phyloP scores from a whole-genome alignment of 2,797 vertebrate species.

The Eulemur rubriventer region DNA sequence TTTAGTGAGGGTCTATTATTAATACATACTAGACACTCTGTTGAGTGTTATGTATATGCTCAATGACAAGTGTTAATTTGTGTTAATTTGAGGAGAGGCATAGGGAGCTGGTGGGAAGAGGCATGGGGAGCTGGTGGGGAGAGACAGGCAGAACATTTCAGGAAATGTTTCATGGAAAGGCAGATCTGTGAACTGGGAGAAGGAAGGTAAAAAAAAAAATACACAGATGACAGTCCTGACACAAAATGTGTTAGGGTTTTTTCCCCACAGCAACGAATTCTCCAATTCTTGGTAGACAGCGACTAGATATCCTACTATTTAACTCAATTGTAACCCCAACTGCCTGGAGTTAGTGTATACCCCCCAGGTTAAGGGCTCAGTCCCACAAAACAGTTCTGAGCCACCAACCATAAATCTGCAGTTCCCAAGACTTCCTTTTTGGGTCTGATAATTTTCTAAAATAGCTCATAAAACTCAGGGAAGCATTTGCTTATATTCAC shows the following conservation, averaged over 20 bases:
- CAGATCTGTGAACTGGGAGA: not conserved
- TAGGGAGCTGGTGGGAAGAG: rapidly evolving
- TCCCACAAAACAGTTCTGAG: not conserved
- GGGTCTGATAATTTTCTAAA: not conserved
- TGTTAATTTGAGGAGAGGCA: not conserved
- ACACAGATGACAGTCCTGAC: not conserved
- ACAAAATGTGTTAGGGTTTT: not conserved
- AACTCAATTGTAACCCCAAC: not conserved
- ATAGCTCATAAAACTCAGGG: not conserved
- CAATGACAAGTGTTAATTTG: not conserved
- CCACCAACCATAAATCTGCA: not conserved
- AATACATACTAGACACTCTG: not conserved
- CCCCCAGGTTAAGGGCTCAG: not conserved
- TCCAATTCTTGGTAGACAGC: not conserved
- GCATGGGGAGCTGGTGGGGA: not conserved
- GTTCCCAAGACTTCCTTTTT: not conserved
- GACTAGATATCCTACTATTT: not conserved
- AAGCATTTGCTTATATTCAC: not conserved
- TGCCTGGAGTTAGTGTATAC: not conserved
- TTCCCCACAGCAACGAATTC: not conserved
- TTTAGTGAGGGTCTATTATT: not conserved
- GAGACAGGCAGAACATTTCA: not conserved
- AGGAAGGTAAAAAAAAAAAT: not conserved
- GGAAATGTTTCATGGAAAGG: not conserved
- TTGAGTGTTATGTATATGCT: not conserved